Evolutionary conservation across 2,113 vertebrate genomes (phyloP), one percentile per base, ranked within the genome.

Genomic region (Sarotherodon lohbergeri): DNA sequence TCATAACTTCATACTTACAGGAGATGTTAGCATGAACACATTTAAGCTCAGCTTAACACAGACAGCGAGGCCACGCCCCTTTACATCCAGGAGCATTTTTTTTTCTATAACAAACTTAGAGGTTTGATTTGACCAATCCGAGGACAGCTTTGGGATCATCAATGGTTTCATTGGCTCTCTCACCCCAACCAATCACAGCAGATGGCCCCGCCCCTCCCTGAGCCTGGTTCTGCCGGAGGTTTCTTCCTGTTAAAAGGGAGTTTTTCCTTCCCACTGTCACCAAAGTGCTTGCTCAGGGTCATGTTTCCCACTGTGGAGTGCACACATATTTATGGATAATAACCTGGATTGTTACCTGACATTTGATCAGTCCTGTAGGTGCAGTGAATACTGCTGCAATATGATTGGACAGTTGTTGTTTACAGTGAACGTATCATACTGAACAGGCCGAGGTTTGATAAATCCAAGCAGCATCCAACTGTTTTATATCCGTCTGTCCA

Each of bases 401-500:
- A 34, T 19, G 57, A 61, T 34, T 61, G 57, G 57, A 10, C 57
- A 61, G 29, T 61, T 3, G 57, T 32, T 61, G 8, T 9, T 59
- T 4, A 61, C 59, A 63, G 57, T 1, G 2, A 5, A 0, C 14
- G 10, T 34, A 4, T 61, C 14, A 32, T 10, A 0, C 9, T 61
- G 8, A 61, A 19, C 29, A 6, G 29, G 59, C 59, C 1, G 16
- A 61, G 29, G 14, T 61, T 61, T 34, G 1, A 19, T 63, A 63
- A 63, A 34, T 11, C 59, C 4, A 9, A 19, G 32, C 29, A 19
- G 59, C 29, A 63, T 0, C 59, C 0, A 0, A 63, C 5, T 11
- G 59, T 63, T 63, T 7, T 61, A 61, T 32, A 61, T 2, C 14
- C 1, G 4, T 22, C 12, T 0, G 5, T 57, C 41, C 41, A 43